Percentiles rank a stretch among this genome's conserved stretches.
These are phyloP conservation scores for Montipora foliosa DNA, from an alignment of 64 coral and sea anemone species.

Conservation along the genomic window DNA sequence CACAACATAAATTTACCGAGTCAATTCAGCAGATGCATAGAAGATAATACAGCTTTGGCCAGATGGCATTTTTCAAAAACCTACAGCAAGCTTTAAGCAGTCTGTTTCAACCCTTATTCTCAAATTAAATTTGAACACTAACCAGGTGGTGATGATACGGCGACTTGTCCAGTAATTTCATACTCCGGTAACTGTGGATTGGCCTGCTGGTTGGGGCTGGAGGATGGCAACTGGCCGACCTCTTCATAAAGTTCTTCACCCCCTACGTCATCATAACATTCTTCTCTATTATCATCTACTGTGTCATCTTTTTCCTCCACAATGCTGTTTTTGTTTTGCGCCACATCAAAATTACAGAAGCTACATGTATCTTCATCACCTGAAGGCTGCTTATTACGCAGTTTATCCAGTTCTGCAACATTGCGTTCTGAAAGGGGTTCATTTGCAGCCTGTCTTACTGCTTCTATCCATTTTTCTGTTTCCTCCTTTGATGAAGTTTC, in stretches of 20 bases:
- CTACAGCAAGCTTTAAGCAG: no score
- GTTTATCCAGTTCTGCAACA: slow-evolving; percentile 35
- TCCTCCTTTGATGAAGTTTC: slow-evolving; percentile 71
- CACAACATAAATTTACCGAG: no score
- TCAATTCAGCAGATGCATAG: no score
- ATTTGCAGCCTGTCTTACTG: slow-evolving; percentile 49
- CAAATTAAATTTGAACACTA: not conserved
- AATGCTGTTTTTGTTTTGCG: not conserved
- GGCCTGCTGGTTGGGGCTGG: not conserved
- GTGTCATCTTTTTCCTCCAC: not conserved
- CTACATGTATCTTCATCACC: slow-evolving; percentile 82
- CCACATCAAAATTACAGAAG: slow-evolving; percentile 53
- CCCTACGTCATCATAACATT: slow-evolving; percentile 60
- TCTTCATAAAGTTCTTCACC: slow-evolving; percentile 26
- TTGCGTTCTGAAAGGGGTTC: slow-evolving; percentile 45
- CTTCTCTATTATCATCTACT: not conserved
- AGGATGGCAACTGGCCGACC: not conserved
- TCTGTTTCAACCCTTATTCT: no score
- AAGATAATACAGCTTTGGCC: no score
- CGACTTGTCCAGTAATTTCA: not conserved
- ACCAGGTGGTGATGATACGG: not conserved
- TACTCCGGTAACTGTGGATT: not conserved
- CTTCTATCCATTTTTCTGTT: slow-evolving; percentile 61
- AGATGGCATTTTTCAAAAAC: no score
- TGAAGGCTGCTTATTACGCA: slow-evolving; percentile 55